A percentile compares a stretch with the other conserved stretches of the same genome.
Evolutionary conservation across 2,113 vertebrate species (phyloP).

Genomic region (Lophura nycthemera): DNA sequence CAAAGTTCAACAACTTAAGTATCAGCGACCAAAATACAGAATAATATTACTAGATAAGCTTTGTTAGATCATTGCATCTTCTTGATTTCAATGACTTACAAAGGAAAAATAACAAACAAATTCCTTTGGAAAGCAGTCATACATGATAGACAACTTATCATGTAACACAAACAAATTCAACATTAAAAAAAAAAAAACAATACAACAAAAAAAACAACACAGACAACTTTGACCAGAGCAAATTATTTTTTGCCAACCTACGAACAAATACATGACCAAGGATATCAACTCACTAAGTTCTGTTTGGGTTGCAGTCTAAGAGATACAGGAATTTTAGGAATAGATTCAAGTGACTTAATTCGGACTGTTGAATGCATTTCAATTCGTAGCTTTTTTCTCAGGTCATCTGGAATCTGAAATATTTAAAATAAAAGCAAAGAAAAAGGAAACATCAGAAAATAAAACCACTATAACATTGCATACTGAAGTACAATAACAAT

Average conservation of each 20-base stretch:
- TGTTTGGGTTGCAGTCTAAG: constrained; percentile 84
- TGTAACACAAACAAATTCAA: neutral
- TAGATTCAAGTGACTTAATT: constrained; percentile 84
- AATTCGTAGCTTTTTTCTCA: constrained; percentile 82
- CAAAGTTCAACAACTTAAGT: neutral
- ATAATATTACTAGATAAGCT: neutral
- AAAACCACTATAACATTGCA: neutral
- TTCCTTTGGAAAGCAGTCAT: neutral
- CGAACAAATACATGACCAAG: neutral
- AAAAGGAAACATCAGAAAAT: neutral
- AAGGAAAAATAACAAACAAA: neutral
- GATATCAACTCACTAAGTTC: constrained; percentile 82
- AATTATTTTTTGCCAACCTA: neutral
- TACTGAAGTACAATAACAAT: neutral
- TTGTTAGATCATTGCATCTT: neutral
- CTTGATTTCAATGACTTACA: neutral
- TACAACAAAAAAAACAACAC: neutral
- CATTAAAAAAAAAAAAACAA: neutral
- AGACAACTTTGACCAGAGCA: neutral
- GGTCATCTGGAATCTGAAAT: constrained; percentile 85
- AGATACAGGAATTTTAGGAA: constrained; percentile 82
- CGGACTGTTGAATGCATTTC: constrained; percentile 85
- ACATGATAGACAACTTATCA: neutral
- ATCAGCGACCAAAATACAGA: neutral
- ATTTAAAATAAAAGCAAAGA: constrained; percentile 37